These are phyloP conservation scores for Blastobasis lacticolella DNA, from an alignment of 2,888 invertebrate species.

Conservation along the genomic window DNA sequence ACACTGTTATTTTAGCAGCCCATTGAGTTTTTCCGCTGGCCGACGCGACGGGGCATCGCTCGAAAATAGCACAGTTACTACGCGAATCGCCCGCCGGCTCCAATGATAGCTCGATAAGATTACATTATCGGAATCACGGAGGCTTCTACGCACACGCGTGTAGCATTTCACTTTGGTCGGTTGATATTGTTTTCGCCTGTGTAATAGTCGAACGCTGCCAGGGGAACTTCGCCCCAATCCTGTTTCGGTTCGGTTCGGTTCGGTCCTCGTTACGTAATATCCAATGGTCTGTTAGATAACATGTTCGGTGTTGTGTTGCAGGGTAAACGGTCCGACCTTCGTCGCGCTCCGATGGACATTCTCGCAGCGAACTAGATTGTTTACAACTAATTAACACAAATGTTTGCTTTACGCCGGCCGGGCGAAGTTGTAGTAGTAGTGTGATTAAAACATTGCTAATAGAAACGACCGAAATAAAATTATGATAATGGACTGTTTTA, in stretches of 20 bases:
- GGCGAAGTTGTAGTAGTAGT: too few relatives aligned
- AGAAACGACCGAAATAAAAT: too few relatives aligned
- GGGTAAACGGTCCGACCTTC: slow-evolving; percentile 62
- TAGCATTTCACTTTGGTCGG: too few relatives aligned
- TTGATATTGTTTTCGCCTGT: not conserved
- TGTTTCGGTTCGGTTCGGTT: not conserved
- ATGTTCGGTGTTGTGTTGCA: slow-evolving; percentile 51
- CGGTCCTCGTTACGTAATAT: slow-evolving; percentile 5
- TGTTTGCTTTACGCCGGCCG: not conserved
- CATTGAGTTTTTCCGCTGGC: not conserved
- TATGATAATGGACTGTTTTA: too few relatives aligned
- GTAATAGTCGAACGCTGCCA: not conserved
- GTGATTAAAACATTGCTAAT: too few relatives aligned
- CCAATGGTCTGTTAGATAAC: slow-evolving; percentile 51
- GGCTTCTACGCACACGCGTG: too few relatives aligned
- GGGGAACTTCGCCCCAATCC: not conserved
- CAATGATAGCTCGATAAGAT: not conserved
- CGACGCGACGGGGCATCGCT: slow-evolving; percentile 13
- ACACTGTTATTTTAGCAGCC: not conserved
- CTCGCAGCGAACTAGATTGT: slow-evolving; percentile 15
- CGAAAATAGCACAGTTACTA: slow-evolving; percentile 8
- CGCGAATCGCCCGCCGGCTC: not conserved
- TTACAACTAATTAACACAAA: not conserved
- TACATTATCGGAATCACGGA: not conserved
- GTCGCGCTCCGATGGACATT: slow-evolving; percentile 51